Evolutionary conservation across 2,113 vertebrate genomes (phyloP).

Genomic region (Myxocyprinus asiaticus): DNA sequence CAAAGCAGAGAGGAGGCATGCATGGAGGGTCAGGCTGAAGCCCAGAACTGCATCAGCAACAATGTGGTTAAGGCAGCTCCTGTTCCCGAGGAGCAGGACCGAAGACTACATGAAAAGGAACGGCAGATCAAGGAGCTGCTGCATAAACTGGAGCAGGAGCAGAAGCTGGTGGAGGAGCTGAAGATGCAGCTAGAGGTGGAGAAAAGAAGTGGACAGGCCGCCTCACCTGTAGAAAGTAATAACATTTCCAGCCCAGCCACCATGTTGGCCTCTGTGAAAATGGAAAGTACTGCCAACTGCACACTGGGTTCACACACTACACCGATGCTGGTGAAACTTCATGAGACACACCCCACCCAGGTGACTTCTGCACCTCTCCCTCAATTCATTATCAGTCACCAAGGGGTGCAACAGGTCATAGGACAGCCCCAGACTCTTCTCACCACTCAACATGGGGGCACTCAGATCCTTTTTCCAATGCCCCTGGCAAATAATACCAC

Average conservation of each 20-base stretch:
- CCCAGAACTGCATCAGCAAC: conserved; percentile 65
- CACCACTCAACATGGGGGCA: conserved; percentile 78
- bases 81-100: conserved; percentile 82
- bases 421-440: conserved; percentile 85
- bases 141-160: conserved; percentile 93
- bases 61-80: conserved; percentile 63
- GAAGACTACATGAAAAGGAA: conserved; percentile 94
- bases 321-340: conserved; percentile 69
- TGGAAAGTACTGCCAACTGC: conserved; percentile 67
- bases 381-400: conserved; percentile 86
- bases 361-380: conserved; percentile 68
- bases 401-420: conserved; percentile 70
- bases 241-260: conserved; percentile 42
- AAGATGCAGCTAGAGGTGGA: conserved; percentile 97
- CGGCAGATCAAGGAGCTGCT: conserved; percentile 95
- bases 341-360: conserved; percentile 60
- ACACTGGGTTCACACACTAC: conserved; percentile 49
- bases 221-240: background rate
- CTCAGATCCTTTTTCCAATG: conserved; percentile 89
- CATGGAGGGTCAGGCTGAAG: conserved; percentile 55
- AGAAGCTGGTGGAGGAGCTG: conserved; percentile 91
- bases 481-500: conserved; percentile 81
- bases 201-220: conserved; percentile 76
- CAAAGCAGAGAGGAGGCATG: conserved; percentile 76
- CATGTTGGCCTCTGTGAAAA: conserved; percentile 58